phyloP scores from a whole-genome alignment of 2,113 vertebrate species.

The Hypanus sabinus region DNA sequence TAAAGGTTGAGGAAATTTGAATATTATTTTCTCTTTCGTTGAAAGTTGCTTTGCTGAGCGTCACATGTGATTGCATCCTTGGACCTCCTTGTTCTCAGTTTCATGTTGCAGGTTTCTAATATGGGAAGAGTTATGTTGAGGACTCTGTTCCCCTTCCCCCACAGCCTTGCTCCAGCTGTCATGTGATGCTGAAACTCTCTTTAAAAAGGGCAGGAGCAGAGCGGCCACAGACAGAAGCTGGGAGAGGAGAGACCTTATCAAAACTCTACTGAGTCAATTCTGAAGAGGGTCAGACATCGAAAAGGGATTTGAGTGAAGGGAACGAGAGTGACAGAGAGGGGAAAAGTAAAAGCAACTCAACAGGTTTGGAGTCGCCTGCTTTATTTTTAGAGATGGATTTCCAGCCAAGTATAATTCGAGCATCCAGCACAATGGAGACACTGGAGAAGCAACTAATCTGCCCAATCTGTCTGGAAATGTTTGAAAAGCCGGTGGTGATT shows the following conservation, averaged over 20 bases:
- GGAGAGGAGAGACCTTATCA: constrained; percentile 35
- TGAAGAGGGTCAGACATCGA: constrained; percentile 40
- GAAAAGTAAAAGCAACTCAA: neutral
- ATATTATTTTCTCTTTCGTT: constrained; percentile 19
- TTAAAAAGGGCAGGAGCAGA: constrained; percentile 37
- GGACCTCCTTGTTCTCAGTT: constrained; percentile 23
- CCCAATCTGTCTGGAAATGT: constrained; percentile 96
- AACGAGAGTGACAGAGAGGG: neutral
- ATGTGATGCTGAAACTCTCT: constrained; percentile 37
- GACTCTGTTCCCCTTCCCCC: constrained; percentile 18
- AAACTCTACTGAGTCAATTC: constrained; percentile 19
- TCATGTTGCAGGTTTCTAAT: constrained; percentile 36
- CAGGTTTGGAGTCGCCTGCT: neutral
- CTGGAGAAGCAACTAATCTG: constrained; percentile 95
- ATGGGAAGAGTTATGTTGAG: constrained; percentile 25
- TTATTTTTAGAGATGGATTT: constrained; percentile 56
- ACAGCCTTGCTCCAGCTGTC: constrained; percentile 38
- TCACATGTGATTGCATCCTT: constrained; percentile 19
- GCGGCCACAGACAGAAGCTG: constrained; percentile 31
- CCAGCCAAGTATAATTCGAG: constrained; percentile 57
- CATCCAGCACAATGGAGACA: constrained; percentile 75
- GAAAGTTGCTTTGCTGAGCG: neutral
- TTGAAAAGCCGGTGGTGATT: constrained; percentile 93
- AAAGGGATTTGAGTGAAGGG: constrained; percentile 49
- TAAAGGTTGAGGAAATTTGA: neutral